phyloP scores from a whole-genome alignment of 2,113 vertebrate species.

The Ceyx cyanopectus region DNA sequence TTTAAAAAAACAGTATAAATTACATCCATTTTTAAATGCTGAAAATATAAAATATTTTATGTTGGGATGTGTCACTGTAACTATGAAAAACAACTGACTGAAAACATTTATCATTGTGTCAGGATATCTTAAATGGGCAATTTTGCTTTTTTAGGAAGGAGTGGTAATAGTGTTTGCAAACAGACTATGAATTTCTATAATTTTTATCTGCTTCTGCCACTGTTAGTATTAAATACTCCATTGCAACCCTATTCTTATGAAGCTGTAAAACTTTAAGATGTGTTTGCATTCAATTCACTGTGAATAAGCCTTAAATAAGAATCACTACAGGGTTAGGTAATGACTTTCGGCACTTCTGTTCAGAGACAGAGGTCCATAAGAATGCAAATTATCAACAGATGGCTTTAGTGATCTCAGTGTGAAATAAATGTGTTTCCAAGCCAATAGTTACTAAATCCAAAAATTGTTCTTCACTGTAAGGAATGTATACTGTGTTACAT shows the following conservation, averaged over 20 bases:
- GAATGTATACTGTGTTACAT: conserved; percentile 17
- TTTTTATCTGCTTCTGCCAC: background rate
- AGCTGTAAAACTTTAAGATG: conserved; percentile 32
- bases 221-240: background rate
- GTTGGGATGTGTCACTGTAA: background rate
- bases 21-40: background rate
- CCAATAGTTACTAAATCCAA: conserved; percentile 31
- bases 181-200: background rate
- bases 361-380: background rate
- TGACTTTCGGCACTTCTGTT: conserved; percentile 36
- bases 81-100: background rate
- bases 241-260: background rate
- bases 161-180: background rate
- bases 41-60: background rate
- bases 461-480: background rate
- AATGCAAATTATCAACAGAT: conserved; percentile 73
- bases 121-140: background rate
- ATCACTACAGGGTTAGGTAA: background rate
- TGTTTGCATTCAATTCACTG: conserved; percentile 32
- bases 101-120: background rate
- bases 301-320: conserved; percentile 40
- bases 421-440: conserved; percentile 54
- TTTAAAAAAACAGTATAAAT: background rate
- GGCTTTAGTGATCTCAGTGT: conserved; percentile 15
- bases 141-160: background rate